These are phyloP conservation scores for Xiphophorus birchmanni DNA, from an alignment of 2,797 vertebrate species.

Conservation along the genomic window DNA sequence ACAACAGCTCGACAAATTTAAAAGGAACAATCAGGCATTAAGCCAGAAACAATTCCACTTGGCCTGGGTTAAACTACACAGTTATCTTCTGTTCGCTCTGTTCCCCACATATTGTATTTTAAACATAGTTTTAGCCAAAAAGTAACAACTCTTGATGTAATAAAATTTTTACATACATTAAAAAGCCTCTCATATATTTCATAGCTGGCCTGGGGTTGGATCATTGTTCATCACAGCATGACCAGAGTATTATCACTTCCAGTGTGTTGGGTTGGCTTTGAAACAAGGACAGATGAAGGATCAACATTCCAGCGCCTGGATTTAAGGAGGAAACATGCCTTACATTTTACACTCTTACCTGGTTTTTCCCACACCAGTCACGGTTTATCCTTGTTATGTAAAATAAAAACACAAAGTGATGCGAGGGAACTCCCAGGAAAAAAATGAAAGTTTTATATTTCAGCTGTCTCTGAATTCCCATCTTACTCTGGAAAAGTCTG, in stretches of 20 bases:
- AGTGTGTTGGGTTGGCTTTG: not conserved
- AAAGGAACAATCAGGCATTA: not conserved
- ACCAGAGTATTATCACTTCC: not conserved
- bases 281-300: not conserved
- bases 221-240: not conserved
- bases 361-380: conserved; percentile 27
- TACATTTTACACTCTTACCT: conserved; percentile 5
- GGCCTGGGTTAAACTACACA: not conserved
- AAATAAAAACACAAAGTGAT: conserved; percentile 5
- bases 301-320: not conserved
- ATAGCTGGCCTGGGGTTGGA: not conserved
- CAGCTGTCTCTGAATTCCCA: conserved; percentile 28
- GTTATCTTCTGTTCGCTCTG: not conserved
- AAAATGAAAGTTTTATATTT: conserved; percentile 30
- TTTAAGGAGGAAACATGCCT: conserved; percentile 1
- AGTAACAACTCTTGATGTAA: not conserved
- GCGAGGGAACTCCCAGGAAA: conserved; percentile 9
- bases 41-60: not conserved
- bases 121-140: not conserved
- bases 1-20: not conserved
- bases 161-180: not conserved
- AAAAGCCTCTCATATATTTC: not conserved
- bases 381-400: conserved; percentile 16
- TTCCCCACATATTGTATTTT: not conserved
- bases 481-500: conserved; percentile 22